phyloP scores from a whole-genome alignment of 1,140 invertebrate genomes.

The Camponotus pennsylvanicus region DNA sequence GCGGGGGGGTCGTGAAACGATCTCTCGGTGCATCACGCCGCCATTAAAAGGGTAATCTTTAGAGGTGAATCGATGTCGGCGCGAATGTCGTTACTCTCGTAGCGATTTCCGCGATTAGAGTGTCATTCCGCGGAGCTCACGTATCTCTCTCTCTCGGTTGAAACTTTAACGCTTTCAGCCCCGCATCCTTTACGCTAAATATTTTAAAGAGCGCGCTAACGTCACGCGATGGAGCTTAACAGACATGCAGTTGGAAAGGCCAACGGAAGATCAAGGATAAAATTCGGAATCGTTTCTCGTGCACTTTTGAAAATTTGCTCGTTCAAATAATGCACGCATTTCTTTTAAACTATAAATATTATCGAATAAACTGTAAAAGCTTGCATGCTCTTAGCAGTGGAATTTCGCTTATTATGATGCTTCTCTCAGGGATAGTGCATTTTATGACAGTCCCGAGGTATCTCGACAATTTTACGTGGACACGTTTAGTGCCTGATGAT shows the following conservation, averaged over 20 bases:
- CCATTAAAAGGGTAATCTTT: slow-evolving; percentile 51
- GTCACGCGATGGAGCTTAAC: background rate
- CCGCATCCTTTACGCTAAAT: background rate
- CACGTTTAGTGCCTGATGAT: slow-evolving; percentile 23
- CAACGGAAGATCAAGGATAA: background rate
- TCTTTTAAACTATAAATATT: background rate
- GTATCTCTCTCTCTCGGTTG: background rate
- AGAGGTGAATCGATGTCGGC: slow-evolving; percentile 32
- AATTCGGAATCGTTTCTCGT: background rate
- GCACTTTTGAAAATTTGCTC: background rate
- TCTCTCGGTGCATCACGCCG: slow-evolving; percentile 16
- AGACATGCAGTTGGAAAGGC: too few species aligned
- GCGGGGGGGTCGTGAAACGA: slow-evolving; percentile 5
- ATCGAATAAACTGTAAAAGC: background rate
- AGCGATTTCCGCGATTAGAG: slow-evolving; percentile 10
- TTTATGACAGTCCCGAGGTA: background rate
- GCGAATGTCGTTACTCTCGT: slow-evolving; percentile 11
- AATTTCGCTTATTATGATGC: background rate
- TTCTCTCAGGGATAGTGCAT: background rate
- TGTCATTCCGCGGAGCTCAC: background rate
- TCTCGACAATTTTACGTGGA: slow-evolving; percentile 23
- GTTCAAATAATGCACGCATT: background rate
- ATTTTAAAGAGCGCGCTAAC: background rate
- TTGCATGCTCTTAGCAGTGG: background rate
- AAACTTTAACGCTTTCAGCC: slow-evolving; percentile 11